Evolutionary conservation across 2,888 invertebrate genomes (phyloP).

Genomic region (Corythucha ciliata): DNA sequence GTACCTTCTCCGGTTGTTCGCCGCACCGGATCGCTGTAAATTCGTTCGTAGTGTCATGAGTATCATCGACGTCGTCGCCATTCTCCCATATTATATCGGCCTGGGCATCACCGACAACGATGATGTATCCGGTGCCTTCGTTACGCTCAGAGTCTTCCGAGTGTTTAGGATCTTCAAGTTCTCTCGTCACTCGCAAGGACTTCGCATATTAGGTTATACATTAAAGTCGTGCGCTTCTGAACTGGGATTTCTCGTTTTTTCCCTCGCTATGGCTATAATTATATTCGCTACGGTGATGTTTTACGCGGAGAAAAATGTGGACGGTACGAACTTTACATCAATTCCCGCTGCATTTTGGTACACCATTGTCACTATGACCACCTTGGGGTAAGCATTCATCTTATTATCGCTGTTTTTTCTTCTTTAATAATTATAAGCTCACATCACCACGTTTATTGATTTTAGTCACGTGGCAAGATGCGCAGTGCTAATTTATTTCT

Average conservation of each 20-base stretch:
- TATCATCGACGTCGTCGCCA: constrained; percentile 98
- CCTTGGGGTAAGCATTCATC: constrained; percentile 75
- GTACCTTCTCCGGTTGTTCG: constrained; percentile 88
- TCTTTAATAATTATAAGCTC: too few species aligned
- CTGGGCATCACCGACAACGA: constrained; percentile 96
- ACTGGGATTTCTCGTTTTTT: constrained; percentile 98
- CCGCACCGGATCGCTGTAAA: constrained; percentile 96
- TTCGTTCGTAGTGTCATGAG: constrained; percentile 98
- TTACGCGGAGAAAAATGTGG: constrained; percentile 99
- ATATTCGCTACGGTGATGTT: constrained; percentile 99
- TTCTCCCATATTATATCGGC: constrained; percentile 97
- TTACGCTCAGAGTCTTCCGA: constrained; percentile 95
- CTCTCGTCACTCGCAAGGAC: constrained; percentile 96
- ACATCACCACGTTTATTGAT: too few species aligned
- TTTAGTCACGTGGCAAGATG: too few species aligned
- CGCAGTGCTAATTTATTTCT: too few species aligned
- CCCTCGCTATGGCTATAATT: constrained; percentile 99
- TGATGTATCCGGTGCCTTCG: constrained; percentile 97
- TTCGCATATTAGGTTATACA: constrained; percentile 97
- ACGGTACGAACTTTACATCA: constrained; percentile 93
- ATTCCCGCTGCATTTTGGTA: constrained; percentile 99
- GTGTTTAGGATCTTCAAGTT: constrained; percentile 99
- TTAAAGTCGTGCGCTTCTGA: constrained; percentile 98
- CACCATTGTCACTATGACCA: constrained; percentile 99
- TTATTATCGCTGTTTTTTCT: background rate